A percentile compares a stretch with the other conserved stretches of the same genome.
Evolutionary conservation across 2,888 invertebrate species (phyloP).

Genomic region (Thecocarcelia acutangulata): DNA sequence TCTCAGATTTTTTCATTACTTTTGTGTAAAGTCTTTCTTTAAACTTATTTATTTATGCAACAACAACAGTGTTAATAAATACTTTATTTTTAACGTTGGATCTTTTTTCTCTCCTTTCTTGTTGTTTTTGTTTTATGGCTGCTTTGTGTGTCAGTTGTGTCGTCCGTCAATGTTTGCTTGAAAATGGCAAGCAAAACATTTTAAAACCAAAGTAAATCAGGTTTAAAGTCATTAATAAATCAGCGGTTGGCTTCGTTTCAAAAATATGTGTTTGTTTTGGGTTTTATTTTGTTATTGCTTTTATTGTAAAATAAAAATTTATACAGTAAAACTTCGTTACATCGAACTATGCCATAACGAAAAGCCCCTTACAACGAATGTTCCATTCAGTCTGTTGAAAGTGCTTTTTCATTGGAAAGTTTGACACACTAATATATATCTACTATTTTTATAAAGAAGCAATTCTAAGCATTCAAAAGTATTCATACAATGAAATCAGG

Average conservation of each 20-base stretch:
- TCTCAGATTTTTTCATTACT: background rate
- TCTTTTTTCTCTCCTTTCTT: no score
- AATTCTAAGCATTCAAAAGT: no score
- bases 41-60: conserved; percentile 48
- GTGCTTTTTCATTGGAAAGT: no score
- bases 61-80: conserved; percentile 8
- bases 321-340: no score
- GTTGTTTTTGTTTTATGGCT: background rate
- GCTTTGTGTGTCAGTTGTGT: conserved; percentile 39
- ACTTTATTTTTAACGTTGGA: conserved; percentile 15
- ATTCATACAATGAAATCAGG: no score
- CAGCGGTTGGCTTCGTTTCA: background rate
- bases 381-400: no score
- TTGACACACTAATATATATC: no score
- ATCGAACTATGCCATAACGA: no score
- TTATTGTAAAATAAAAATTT: no score
- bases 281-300: background rate
- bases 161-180: conserved; percentile 46
- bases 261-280: background rate
- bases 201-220: conserved; percentile 38
- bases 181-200: background rate
- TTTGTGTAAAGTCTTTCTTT: conserved; percentile 36
- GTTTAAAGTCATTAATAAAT: conserved; percentile 19
- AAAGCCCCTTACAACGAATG: no score
- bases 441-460: no score